phyloP scores from a whole-genome alignment of 2,113 vertebrate species.

The Edolisoma coerulescens region DNA sequence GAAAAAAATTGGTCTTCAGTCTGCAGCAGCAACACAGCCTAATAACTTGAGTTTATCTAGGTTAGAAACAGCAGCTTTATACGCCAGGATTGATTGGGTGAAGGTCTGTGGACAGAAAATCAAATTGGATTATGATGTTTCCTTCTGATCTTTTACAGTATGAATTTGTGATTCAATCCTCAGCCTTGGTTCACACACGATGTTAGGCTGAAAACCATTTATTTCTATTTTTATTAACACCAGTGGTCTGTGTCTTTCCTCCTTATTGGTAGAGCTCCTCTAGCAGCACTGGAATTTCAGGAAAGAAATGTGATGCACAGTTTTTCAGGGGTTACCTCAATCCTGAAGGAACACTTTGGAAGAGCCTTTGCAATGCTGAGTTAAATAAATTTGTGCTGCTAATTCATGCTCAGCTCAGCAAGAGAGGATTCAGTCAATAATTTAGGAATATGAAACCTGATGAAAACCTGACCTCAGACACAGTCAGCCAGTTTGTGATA shows the following conservation, averaged over 20 bases:
- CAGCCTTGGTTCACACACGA: background rate
- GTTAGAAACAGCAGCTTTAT: conserved; percentile 24
- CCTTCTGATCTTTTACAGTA: conserved; percentile 25
- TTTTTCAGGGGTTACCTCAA: background rate
- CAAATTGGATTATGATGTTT: conserved; percentile 56
- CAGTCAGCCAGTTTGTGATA: background rate
- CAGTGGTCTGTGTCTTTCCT: background rate
- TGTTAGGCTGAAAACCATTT: background rate
- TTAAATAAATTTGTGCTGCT: background rate
- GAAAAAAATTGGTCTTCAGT: background rate
- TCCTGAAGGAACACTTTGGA: background rate
- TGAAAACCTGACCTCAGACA: background rate
- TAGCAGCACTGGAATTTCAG: background rate
- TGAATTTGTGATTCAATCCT: conserved; percentile 5
- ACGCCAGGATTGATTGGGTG: conserved; percentile 16
- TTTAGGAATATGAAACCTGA: background rate
- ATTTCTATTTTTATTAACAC: background rate
- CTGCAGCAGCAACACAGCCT: background rate
- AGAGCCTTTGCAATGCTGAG: background rate
- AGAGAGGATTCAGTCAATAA: background rate
- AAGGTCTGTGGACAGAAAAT: conserved; percentile 58
- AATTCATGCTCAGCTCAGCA: background rate
- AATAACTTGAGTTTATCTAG: conserved; percentile 26
- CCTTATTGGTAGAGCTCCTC: background rate
- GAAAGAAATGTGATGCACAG: background rate